These are phyloP conservation scores for Sympetrum striolatum DNA, from an alignment of 2,888 invertebrate species.

Conservation along the genomic window DNA sequence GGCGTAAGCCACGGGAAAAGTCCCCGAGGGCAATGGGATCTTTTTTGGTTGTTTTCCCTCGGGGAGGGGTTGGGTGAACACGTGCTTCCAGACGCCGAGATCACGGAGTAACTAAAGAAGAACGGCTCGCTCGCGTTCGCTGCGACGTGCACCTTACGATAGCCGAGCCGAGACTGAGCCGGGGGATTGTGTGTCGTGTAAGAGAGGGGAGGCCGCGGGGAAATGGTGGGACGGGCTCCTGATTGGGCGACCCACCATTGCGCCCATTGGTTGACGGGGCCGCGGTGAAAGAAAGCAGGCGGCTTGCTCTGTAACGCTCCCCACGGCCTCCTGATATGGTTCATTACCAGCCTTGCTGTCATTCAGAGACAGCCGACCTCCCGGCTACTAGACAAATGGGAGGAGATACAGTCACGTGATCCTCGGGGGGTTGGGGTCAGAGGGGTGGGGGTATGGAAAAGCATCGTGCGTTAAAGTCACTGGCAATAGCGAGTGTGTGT, in stretches of 20 bases:
- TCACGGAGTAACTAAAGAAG: not conserved
- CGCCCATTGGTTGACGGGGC: constrained; percentile 19
- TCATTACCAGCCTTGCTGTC: constrained; percentile 29
- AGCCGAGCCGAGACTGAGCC: not conserved
- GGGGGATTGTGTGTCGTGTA: not conserved
- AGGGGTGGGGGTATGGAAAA: not conserved
- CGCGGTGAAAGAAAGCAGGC: constrained; percentile 3
- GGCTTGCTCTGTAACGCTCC: not conserved
- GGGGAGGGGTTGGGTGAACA: not conserved
- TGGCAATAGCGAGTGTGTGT: not conserved
- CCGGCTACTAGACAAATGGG: constrained; percentile 31
- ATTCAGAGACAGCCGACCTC: constrained; percentile 1
- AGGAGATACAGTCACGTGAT: not conserved
- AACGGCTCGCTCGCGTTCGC: no score
- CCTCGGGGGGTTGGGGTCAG: not conserved
- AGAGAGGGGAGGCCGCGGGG: not conserved
- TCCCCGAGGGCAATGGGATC: not conserved
- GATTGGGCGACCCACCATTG: constrained; percentile 8
- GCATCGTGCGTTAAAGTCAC: constrained; percentile 26
- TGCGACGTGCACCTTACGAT: not conserved
- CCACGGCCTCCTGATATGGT: not conserved
- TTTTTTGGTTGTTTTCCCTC: not conserved
- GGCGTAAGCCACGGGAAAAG: not conserved
- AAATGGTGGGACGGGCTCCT: not conserved
- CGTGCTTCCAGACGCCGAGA: not conserved